These are phyloP conservation scores for Oedothorax gibbosus DNA, from an alignment of 1,140 invertebrate species.

Conservation along the genomic window DNA sequence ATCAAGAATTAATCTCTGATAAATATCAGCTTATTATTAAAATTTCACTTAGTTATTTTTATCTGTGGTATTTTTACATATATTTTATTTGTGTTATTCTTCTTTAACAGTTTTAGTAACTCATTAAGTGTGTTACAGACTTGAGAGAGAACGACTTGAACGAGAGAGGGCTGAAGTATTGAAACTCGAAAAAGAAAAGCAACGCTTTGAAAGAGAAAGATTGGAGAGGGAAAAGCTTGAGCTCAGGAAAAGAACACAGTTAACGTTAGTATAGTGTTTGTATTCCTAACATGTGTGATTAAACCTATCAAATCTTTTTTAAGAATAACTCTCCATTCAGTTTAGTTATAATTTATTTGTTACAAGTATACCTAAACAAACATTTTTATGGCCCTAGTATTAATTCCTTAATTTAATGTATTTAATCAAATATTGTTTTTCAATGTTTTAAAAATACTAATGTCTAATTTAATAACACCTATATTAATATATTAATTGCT, in stretches of 20 bases:
- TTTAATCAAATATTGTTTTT: neutral
- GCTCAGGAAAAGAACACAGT: slow-evolving; percentile 73
- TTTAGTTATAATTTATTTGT: neutral
- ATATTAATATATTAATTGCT: too few relatives aligned
- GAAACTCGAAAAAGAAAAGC: slow-evolving; percentile 82
- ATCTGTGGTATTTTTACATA: too few relatives aligned
- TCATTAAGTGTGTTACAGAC: slow-evolving; percentile 7
- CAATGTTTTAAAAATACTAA: neutral
- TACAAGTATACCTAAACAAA: neutral
- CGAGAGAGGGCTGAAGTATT: slow-evolving; percentile 84
- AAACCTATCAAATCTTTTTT: neutral
- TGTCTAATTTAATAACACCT: too few relatives aligned
- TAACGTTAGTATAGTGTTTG: slow-evolving; percentile 35
- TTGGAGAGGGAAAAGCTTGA: slow-evolving; percentile 85
- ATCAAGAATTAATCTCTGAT: too few relatives aligned
- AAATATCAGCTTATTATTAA: too few relatives aligned
- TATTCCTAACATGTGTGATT: neutral
- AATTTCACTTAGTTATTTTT: too few relatives aligned
- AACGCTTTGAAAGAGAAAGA: slow-evolving; percentile 84
- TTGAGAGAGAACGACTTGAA: slow-evolving; percentile 81
- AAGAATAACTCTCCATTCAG: neutral
- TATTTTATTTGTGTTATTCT: neutral
- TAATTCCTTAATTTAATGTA: too few relatives aligned
- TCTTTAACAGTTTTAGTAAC: neutral
- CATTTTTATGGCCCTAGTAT: neutral